A percentile compares a stretch with the other conserved stretches of the same genome.
Evolutionary conservation across 2,888 invertebrate species (phyloP).

Genomic region (Hyalella azteca): DNA sequence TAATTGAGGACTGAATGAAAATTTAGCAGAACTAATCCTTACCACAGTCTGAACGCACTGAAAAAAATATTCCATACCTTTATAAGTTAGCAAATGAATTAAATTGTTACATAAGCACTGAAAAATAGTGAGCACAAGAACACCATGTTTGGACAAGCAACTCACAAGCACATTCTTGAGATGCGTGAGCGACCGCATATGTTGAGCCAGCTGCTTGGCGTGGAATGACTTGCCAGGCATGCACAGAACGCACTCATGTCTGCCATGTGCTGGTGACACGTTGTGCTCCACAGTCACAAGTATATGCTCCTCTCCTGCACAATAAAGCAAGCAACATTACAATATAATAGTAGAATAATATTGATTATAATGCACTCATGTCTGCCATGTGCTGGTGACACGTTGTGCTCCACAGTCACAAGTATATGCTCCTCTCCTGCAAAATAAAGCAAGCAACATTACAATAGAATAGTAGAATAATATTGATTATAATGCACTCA

Average conservation of each 20-base stretch:
- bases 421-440: conserved; percentile 3
- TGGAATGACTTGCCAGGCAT: neutral
- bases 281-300: neutral
- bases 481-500: too few relatives aligned
- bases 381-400: neutral
- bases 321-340: neutral
- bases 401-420: neutral
- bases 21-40: too few relatives aligned
- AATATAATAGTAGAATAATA: neutral
- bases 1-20: too few relatives aligned
- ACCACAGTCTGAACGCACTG: neutral
- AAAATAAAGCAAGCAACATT: neutral
- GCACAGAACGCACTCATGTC: neutral
- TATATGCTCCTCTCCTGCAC: neutral
- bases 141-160: too few relatives aligned
- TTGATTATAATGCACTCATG: too few relatives aligned
- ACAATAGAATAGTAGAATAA: too few relatives aligned
- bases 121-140: neutral
- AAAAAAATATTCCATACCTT: neutral
- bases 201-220: neutral
- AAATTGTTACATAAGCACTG: too few relatives aligned
- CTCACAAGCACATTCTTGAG: neutral
- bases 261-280: neutral
- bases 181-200: neutral
- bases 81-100: neutral